A percentile compares a stretch with the other conserved stretches of the same genome.
phyloP scores from a whole-genome alignment of 2,113 vertebrate species.

The Tetrax tetrax region DNA sequence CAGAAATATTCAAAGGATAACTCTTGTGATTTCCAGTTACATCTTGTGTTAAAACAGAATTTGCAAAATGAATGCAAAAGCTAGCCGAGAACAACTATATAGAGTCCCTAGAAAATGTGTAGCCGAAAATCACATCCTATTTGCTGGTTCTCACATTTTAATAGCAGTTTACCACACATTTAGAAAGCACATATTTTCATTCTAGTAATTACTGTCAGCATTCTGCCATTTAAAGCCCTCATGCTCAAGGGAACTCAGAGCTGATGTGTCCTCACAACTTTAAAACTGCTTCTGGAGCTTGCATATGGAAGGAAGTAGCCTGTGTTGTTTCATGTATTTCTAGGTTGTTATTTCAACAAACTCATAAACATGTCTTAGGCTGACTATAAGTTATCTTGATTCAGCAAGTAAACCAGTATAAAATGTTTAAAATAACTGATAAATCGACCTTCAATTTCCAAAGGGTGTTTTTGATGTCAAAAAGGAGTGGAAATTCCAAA shows the following conservation, averaged over 20 bases:
- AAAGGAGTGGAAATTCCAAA: neutral
- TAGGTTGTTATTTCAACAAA: neutral
- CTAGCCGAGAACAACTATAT: neutral
- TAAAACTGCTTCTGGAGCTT: neutral
- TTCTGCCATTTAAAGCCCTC: neutral
- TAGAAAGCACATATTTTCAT: neutral
- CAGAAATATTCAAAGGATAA: neutral
- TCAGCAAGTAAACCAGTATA: neutral
- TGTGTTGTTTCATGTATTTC: neutral
- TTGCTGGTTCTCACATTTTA: neutral
- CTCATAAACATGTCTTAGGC: neutral
- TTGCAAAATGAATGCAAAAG: neutral
- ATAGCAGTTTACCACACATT: neutral
- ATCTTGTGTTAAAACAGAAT: neutral
- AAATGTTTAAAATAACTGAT: neutral
- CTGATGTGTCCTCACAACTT: neutral
- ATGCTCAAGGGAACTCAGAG: neutral
- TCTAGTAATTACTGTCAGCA: neutral
- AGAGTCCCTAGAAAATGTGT: neutral
- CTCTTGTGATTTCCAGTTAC: neutral
- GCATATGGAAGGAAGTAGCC: neutral
- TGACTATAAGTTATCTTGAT: neutral
- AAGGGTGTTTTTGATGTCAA: neutral
- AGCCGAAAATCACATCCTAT: neutral
- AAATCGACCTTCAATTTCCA: neutral